phyloP scores from a whole-genome alignment of 2,113 vertebrate genomes.

The Myrmophylax atrothorax region DNA sequence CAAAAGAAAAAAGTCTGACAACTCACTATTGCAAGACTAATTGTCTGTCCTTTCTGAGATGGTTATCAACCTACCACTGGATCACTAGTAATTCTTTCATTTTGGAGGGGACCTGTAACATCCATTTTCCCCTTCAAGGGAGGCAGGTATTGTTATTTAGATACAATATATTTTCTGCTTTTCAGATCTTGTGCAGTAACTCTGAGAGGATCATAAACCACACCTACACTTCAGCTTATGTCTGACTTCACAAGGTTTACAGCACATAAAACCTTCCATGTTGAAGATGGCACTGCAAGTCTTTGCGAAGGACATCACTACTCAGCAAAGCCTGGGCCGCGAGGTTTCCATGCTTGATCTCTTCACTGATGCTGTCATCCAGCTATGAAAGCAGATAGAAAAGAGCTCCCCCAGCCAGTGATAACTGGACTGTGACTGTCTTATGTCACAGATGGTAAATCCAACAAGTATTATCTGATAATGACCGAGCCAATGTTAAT shows the following conservation, averaged over 20 bases:
- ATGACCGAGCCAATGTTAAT: background rate
- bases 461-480: background rate
- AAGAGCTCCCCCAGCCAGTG: background rate
- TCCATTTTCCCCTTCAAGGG: background rate
- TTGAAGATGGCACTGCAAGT: background rate
- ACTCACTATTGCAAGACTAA: background rate
- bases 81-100: background rate
- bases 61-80: too few species aligned
- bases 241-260: background rate
- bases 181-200: background rate
- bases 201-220: background rate
- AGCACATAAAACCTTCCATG: background rate
- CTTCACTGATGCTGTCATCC: background rate
- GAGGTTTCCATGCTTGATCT: background rate
- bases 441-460: slow-evolving; percentile 23
- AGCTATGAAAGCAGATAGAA: background rate
- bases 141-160: background rate
- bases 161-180: background rate
- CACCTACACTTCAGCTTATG: background rate
- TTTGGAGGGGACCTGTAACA: background rate
- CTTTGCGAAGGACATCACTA: background rate
- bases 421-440: background rate
- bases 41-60: background rate
- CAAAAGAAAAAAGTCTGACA: background rate
- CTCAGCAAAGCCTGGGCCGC: background rate